Evolutionary conservation across 30 jellyfish, hydroid and myxozoan genomes (phyloP), one percentile per base, ranked within the genome.

Genomic region (Clytia hemisphaerica): DNA sequence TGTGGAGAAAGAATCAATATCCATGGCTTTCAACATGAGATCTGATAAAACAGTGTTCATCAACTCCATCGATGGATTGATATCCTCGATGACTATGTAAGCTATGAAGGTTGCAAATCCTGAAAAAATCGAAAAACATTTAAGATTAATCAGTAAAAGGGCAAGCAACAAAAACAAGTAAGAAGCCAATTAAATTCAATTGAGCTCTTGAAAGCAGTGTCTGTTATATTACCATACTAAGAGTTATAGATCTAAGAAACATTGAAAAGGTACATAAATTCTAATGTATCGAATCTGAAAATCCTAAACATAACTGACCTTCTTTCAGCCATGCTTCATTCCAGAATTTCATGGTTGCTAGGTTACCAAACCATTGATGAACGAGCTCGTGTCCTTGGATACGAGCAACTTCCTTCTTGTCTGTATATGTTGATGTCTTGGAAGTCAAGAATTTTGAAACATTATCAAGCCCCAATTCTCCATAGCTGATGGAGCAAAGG

Each of bases 361-460:
- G 80, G 61, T 89, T 89, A 18, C 98, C 98, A 59, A 89, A 70
- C 98, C 98, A 89, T 61, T 89, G 98, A 55, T 89, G 98, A 2
- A 61, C 98, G 35, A 81, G 37, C 53, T 89, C 98, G 48, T 89
- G 98, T 29, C 95, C 78, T 10, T 74, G 69, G 22, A 89, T 62
- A 10, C 44, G 33, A 10, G 76, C 73, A 21, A 82, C 40, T 1
- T 47, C 21, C 57, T 76, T 91, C 48, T 60, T 29, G 16, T 49
- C 85, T 48, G 14, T 45, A 48, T 33, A 42, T 35, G 79, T 42
- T 18, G 91, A 28, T 32, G 19, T 44, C 12, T 48, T 36, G 4
- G 82, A 58, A 89, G 28, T 37, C 65, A 28, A 6, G 76, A 48
- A 4, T 76, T 58, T 0, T 69, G 54, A 63, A 33, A 89, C 12